Base-by-base conservation (phyloP, 30 jellyfish, hydroid and myxozoan genomes). In the Pseudorhiza aurosa region DNA sequence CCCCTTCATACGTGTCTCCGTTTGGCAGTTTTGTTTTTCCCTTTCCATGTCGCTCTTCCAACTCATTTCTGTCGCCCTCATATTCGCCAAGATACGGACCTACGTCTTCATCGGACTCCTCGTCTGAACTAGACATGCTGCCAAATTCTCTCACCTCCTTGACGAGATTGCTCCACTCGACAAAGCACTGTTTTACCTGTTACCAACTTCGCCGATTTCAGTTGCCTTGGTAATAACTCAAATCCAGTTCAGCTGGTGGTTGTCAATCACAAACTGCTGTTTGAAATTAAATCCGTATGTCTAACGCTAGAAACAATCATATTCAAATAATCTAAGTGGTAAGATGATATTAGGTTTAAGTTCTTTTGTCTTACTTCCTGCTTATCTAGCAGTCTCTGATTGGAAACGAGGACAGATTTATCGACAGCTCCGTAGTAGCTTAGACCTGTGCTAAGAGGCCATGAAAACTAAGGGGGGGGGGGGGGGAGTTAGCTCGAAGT, bases 1-100 rank as follows among this genome's bases (percentile, higher is more conserved):
- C 87, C 14, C 95, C 95, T 27, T 83, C 95, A 39, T 83, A 83
- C 30, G 95, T 83, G 58, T 83, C 95, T 14, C 95, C 95, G 42
- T 83, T 83, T 32, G 95, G 95, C 8, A 83, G 81, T 72, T 83
- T 83, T 25, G 95, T 68, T 57, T 71, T 83, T 10, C 95, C 95
- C 46, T 71, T 58, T 29, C 95, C 95, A 43, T 83, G 95, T 58
- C 95, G 49, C 62, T 83, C 95, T 24, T 83, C 95, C 31, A 60
- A 60, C 72, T 83, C 95, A 43, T 83, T 83, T 47, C 95, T 59
- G 26, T 83, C 95, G 37, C 95, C 95, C 30, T 83, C 95, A 45
- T 83, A 83, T 62, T 83, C 95, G 4, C 95, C 95, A 44, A 83
- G 74, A 42, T 83, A 58, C 25, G 95, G 95, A 51, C 87, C 87